These are phyloP conservation scores for Pogonocherus hispidulus DNA, from an alignment of 2,888 invertebrate species.

Conservation along the genomic window DNA sequence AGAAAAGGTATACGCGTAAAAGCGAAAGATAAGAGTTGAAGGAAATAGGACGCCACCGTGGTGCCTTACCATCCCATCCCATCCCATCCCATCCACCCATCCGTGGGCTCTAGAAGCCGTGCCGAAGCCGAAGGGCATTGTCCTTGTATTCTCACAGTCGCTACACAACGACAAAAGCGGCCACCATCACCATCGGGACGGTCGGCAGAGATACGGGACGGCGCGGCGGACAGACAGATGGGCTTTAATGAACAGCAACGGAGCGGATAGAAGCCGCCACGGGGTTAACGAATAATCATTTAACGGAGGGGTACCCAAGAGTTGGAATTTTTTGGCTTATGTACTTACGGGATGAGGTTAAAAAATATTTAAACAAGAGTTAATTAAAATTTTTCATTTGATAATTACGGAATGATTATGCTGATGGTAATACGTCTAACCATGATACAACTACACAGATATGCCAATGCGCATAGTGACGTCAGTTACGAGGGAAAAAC, in stretches of 20 bases:
- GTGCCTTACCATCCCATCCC: constrained; percentile 4
- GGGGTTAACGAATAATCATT: background rate
- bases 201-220: background rate
- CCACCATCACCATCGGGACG: background rate
- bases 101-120: background rate
- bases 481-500: too few species aligned
- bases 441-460: too few species aligned
- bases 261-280: background rate
- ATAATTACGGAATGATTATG: too few species aligned
- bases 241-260: constrained; percentile 1
- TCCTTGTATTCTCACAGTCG: constrained; percentile 13
- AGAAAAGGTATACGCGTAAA: background rate
- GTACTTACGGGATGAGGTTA: background rate
- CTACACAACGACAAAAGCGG: constrained; percentile 16
- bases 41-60: constrained; percentile 4
- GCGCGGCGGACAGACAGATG: background rate
- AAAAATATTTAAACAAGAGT: background rate
- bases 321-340: background rate
- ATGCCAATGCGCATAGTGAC: too few species aligned
- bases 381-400: too few species aligned
- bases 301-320: background rate
- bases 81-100: constrained; percentile 3
- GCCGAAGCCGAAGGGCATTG: constrained; percentile 1
- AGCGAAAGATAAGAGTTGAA: background rate
- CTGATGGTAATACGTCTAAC: too few species aligned